Conservation (phyloP, 2,888 invertebrate genomes). For the Leucozona laternaria region DNA sequence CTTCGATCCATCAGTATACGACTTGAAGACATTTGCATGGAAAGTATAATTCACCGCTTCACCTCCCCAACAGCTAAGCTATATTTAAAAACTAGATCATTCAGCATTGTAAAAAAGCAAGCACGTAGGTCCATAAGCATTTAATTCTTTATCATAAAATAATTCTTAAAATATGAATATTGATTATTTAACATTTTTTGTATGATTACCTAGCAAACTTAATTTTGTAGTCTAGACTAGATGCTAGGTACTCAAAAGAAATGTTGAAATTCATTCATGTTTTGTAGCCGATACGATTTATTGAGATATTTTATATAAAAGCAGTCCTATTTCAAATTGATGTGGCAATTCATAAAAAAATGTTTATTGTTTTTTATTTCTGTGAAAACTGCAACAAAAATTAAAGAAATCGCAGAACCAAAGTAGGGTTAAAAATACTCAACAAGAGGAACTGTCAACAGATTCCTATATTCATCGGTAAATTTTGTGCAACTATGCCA, state of each 20-base stretch:
- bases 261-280: not conserved
- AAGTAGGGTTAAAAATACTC: conserved; percentile 69
- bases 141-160: too few relatives aligned
- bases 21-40: too few relatives aligned
- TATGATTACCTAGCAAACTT: not conserved
- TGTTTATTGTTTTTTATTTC: conserved; percentile 10
- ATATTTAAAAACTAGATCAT: too few relatives aligned
- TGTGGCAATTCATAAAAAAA: not conserved
- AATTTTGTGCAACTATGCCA: conserved; percentile 72
- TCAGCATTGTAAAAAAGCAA: too few relatives aligned
- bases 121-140: too few relatives aligned
- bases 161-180: not conserved
- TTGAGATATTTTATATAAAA: not conserved
- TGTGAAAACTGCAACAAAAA: conserved; percentile 47
- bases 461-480: conserved; percentile 70
- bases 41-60: too few relatives aligned
- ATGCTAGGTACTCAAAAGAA: not conserved
- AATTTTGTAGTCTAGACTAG: not conserved
- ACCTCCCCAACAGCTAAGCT: too few relatives aligned
- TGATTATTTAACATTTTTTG: not conserved
- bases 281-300: not conserved
- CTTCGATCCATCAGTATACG: too few relatives aligned
- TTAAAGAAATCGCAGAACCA: conserved; percentile 29
- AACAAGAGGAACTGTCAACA: conserved; percentile 68
- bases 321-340: conserved; percentile 9